phyloP scores from a whole-genome alignment of 2,113 vertebrate genomes.

The Corythaeola cristata region DNA sequence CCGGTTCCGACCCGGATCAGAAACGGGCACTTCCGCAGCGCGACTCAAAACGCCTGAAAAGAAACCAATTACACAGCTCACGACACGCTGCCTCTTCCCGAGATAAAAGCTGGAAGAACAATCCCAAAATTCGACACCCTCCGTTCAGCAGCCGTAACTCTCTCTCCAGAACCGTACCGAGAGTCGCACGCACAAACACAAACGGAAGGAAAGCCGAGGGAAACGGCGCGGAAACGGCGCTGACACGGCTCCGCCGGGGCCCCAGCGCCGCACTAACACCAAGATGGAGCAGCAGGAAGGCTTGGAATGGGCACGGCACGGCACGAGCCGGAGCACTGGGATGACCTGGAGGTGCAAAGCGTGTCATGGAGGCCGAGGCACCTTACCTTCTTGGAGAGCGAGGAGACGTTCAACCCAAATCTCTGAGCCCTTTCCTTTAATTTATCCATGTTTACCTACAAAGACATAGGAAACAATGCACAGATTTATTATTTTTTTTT shows the following conservation, averaged over 20 bases:
- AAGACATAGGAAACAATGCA: neutral
- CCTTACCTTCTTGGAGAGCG: constrained; percentile 90
- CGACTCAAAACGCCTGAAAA: neutral
- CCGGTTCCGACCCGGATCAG: neutral
- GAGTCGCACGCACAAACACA: neutral
- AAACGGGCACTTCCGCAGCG: neutral
- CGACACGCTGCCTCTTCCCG: neutral
- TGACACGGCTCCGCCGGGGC: neutral
- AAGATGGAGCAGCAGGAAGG: neutral
- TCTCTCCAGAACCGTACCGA: neutral
- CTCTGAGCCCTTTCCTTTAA: constrained; percentile 91
- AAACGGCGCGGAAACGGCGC: neutral
- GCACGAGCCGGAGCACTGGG: neutral
- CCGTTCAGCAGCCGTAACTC: neutral
- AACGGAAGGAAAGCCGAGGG: neutral
- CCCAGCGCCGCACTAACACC: neutral
- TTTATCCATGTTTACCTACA: constrained; percentile 86
- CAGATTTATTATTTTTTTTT: no score
- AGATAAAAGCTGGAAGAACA: accelerated
- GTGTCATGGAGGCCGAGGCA: neutral
- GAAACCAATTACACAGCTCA: neutral
- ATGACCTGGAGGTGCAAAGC: neutral
- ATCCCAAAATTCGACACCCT: neutral
- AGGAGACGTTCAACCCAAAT: constrained; percentile 91
- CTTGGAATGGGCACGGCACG: neutral